Base-by-base conservation (phyloP, 2,888 invertebrate genomes). In the Sarcophaga rosellei region DNA sequence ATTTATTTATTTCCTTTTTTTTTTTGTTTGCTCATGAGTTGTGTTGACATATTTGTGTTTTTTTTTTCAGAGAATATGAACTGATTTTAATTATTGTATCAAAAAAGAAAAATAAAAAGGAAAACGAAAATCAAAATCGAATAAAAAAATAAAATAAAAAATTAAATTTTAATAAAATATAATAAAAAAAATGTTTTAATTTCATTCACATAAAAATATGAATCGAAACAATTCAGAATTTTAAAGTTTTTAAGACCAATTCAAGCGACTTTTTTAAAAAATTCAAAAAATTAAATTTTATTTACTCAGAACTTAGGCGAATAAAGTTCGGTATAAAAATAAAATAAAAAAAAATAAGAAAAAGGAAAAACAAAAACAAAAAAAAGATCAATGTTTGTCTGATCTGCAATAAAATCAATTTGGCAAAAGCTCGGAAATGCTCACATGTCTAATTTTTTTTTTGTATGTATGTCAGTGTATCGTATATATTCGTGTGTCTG, bases 21-120 rank as follows among this genome's bases (percentile, higher is more conserved):
- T 89, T 80, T 81, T 25, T 25, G 25, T 4, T 25, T 35, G 0
- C 6, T 79, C 79, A 87, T 53, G 62, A 25, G 76, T 75, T 73
- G 70, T 66, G 63, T 69, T 83, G 83, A 63, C 75, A 88, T 84
- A 85, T 83, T 85, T 86, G 85, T 75, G 74, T 79, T 84, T 70
- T 65, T 68, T 76, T 85, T 80, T 87, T 81, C 63, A 65, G 47
- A 80, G 25, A 82, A 73, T 72, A 82, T 57, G 35, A 78, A 74
- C 57, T 79, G 74, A 79, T 86, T 83, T 77, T 73, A 76, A 35
- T 35, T 81, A 77, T 83, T 75, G 80, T 61, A 68, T 4, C 74
- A 72, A 86, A 77, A 77, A 77, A 80, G 70, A 77, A 68, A 81
- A 77, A 82, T 74, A 61, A 82, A 61, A 47, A 53, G 35, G 61